Conservation (phyloP, 2,888 invertebrate species). For the Drosophila kokeensis region DNA sequence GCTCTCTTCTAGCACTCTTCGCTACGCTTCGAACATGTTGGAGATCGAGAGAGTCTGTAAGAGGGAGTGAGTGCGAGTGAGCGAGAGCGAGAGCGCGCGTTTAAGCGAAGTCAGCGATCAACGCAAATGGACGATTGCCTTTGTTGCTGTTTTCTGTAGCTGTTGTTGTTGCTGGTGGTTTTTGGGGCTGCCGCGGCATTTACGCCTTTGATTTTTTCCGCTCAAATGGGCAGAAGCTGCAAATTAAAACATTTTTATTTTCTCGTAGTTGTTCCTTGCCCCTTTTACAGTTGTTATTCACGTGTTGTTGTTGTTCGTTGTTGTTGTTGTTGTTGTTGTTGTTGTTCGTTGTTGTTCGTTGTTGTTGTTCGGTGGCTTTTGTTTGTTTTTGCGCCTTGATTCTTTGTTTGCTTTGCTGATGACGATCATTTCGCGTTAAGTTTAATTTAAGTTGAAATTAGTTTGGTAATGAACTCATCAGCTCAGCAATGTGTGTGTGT, state of each 20-base stretch:
- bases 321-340: constrained; percentile 19
- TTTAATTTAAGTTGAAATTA: constrained; percentile 84
- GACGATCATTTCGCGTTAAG: constrained; percentile 82
- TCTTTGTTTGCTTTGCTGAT: constrained; percentile 81
- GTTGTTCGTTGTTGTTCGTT: constrained; percentile 22
- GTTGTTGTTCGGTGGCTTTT: constrained; percentile 33
- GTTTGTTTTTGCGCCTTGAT: constrained; percentile 61
- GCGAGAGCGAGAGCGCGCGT: constrained; percentile 7
- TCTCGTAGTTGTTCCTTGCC: constrained; percentile 35
- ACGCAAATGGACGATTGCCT: constrained; percentile 35
- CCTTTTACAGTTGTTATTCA: constrained; percentile 50
- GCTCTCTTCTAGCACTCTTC: constrained; percentile 23
- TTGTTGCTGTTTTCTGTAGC: constrained; percentile 24
- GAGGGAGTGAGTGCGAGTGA: constrained; percentile 30
- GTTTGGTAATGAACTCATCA: constrained; percentile 84
- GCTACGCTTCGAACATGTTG: constrained; percentile 64
- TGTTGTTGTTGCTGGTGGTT: constrained; percentile 42
- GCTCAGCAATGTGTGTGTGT: constrained; percentile 29
- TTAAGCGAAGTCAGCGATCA: constrained; percentile 36
- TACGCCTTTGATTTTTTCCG: constrained; percentile 80
- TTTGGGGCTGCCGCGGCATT: constrained; percentile 67
- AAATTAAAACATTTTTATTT: constrained; percentile 79
- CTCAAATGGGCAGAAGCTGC: constrained; percentile 79
- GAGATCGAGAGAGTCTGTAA: constrained; percentile 23
- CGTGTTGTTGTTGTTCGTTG: constrained; percentile 21